A percentile compares a stretch with the other conserved stretches of the same genome.
These are phyloP conservation scores for Canis aureus DNA, from an alignment of 2,113 vertebrate genomes.

Conservation along the genomic window DNA sequence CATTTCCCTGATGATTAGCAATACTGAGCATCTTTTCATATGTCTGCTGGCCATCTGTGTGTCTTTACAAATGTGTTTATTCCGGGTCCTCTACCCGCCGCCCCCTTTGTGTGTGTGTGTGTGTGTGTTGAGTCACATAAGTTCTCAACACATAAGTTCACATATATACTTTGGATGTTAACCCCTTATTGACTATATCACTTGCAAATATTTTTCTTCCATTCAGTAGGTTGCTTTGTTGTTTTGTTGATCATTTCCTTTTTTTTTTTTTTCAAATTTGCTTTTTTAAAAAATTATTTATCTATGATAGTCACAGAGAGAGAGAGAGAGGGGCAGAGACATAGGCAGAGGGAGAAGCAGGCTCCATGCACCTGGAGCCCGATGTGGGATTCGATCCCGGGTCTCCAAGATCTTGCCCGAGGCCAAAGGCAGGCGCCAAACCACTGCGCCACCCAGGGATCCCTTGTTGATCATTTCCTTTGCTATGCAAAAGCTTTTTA, in stretches of 20 bases:
- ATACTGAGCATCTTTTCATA: not conserved
- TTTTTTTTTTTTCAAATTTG: not conserved
- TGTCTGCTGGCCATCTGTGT: not conserved
- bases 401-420: too few species aligned
- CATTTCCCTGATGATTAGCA: not conserved
- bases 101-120: too few species aligned
- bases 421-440: too few species aligned
- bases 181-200: not conserved
- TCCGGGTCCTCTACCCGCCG: not conserved
- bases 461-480: not conserved
- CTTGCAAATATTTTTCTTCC: not conserved
- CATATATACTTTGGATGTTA: not conserved
- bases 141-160: not conserved
- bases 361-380: too few species aligned
- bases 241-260: not conserved
- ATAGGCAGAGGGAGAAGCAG: too few species aligned
- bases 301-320: too few species aligned
- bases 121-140: not conserved
- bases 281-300: too few species aligned
- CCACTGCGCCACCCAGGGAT: too few species aligned
- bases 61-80: not conserved
- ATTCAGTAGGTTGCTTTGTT: not conserved
- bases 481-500: not conserved
- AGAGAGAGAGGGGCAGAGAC: too few species aligned
- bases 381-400: too few species aligned